These are phyloP conservation scores for Rhinogobio ventralis DNA, from an alignment of 2,797 vertebrate genomes.

Conservation along the genomic window DNA sequence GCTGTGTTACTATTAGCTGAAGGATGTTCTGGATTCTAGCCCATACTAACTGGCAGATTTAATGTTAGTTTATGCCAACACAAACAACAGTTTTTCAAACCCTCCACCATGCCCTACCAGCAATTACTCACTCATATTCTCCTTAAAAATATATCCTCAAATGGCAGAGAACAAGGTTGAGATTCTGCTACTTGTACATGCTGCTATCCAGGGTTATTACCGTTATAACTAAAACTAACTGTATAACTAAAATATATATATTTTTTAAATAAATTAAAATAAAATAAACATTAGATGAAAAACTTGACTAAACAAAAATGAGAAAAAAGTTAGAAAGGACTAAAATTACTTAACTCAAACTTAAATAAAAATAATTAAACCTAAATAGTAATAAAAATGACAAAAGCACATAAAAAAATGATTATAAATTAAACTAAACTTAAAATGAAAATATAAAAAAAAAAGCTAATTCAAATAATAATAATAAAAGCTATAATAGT, in stretches of 20 bases:
- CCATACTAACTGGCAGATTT: constrained; percentile 30
- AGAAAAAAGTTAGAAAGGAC: neutral
- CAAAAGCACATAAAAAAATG: neutral
- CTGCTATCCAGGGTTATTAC: neutral
- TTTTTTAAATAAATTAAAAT: too few species aligned
- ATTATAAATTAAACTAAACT: neutral
- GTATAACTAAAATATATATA: too few species aligned
- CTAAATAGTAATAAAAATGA: neutral
- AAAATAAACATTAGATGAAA: too few species aligned
- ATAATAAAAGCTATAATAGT: neutral
- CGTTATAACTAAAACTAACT: neutral
- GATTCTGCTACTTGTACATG: neutral
- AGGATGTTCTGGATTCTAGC: constrained; percentile 39
- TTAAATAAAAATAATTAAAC: neutral
- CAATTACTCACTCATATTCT: neutral
- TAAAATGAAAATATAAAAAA: neutral
- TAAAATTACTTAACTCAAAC: neutral
- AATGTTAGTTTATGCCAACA: constrained; percentile 16
- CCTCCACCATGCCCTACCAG: constrained; percentile 14
- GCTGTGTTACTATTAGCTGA: constrained; percentile 35
- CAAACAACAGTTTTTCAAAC: constrained; percentile 36
- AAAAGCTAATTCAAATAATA: neutral
- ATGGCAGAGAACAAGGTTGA: neutral
- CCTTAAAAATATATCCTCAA: neutral
- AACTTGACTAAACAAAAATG: neutral